These are phyloP conservation scores for Melanotaenia parkinsoni DNA, from an alignment of 2,797 vertebrate species.

Conservation along the genomic window DNA sequence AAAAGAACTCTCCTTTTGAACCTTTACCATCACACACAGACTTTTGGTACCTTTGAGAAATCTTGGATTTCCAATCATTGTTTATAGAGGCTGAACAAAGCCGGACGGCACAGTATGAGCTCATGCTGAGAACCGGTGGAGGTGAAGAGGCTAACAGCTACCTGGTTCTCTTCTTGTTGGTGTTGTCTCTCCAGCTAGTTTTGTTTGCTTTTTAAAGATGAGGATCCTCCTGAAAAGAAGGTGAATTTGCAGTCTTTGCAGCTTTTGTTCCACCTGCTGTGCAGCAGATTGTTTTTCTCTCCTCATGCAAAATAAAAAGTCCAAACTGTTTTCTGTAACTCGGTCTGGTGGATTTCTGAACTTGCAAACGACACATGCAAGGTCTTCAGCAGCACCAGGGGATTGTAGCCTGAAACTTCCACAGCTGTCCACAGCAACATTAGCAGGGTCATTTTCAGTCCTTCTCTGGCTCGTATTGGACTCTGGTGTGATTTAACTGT, in stretches of 20 bases:
- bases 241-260: constrained; percentile 46
- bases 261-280: constrained; percentile 36
- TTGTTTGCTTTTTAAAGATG: constrained; percentile 25
- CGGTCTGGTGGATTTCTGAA: constrained; percentile 24
- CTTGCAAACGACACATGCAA: constrained; percentile 8
- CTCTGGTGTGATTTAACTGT: constrained; percentile 42
- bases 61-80: neutral
- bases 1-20: neutral
- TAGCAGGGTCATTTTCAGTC: constrained; percentile 35
- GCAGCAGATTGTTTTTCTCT: constrained; percentile 32
- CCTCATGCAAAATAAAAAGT: constrained; percentile 21
- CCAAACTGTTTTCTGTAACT: constrained; percentile 20
- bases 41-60: neutral
- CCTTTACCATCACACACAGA: neutral
- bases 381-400: constrained; percentile 19
- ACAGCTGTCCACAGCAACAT: constrained; percentile 22
- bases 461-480: constrained; percentile 18
- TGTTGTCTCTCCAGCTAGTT: constrained; percentile 25
- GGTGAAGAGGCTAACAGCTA: constrained; percentile 4
- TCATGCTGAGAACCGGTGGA: neutral
- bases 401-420: neutral
- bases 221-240: constrained; percentile 34
- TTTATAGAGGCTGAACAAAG: neutral
- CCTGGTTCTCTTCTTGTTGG: constrained; percentile 31
- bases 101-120: neutral